phyloP scores from a whole-genome alignment of 2,888 invertebrate species.

The Gari tellinella region DNA sequence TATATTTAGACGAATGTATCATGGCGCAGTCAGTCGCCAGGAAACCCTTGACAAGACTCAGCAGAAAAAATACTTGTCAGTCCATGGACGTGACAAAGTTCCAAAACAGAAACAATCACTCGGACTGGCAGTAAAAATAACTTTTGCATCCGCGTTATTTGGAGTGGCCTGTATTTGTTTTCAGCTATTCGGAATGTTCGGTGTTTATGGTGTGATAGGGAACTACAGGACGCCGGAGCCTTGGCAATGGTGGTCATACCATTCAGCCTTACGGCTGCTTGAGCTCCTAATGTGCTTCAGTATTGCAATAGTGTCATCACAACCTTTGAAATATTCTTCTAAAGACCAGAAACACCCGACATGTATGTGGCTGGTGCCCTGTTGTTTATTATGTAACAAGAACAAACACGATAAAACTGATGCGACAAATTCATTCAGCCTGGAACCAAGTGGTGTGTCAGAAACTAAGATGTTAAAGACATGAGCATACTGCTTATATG shows the following conservation, averaged over 20 bases:
- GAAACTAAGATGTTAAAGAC: too few species aligned
- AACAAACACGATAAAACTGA: too few species aligned
- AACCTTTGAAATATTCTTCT: conserved; percentile 83
- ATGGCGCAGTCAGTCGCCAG: conserved; percentile 80
- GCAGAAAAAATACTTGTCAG: conserved; percentile 25
- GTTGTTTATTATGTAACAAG: too few species aligned
- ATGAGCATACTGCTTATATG: too few species aligned
- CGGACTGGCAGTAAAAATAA: conserved; percentile 94
- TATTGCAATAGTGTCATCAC: conserved; percentile 94
- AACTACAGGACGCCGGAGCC: conserved; percentile 84
- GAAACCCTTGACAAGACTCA: conserved; percentile 66
- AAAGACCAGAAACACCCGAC: conserved; percentile 22
- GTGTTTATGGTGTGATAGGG: conserved; percentile 85
- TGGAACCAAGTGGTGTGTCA: too few species aligned
- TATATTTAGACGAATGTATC: conserved; percentile 79
- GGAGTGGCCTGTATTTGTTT: conserved; percentile 93
- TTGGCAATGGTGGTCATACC: conserved; percentile 97
- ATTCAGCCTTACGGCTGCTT: conserved; percentile 92
- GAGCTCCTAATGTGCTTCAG: conserved; percentile 94
- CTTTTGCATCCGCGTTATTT: conserved; percentile 93
- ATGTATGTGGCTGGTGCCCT: too few species aligned
- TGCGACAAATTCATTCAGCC: too few species aligned
- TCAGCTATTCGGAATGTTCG: conserved; percentile 92
- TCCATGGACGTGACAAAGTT: conserved; percentile 32
- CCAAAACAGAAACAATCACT: conserved; percentile 85